A percentile compares a stretch with the other conserved stretches of the same genome.
phyloP scores from a whole-genome alignment of 2,113 vertebrate genomes.

The Cebidichthys violaceus region DNA sequence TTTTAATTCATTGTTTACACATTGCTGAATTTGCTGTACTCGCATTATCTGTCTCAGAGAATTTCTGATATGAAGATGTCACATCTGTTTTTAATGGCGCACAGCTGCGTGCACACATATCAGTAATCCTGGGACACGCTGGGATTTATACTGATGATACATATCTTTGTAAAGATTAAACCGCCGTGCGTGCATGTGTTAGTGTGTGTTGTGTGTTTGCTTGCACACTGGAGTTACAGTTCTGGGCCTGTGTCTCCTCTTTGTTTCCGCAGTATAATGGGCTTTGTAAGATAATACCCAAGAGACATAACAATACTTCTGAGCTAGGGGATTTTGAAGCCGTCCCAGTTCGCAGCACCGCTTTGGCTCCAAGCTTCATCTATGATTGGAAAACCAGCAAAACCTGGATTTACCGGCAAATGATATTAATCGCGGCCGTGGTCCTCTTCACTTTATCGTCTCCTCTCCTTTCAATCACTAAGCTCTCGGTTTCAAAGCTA shows the following conservation, averaged over 20 bases:
- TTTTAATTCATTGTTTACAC: constrained; percentile 66
- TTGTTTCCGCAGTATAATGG: constrained; percentile 80
- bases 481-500: constrained; percentile 47
- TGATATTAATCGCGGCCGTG: constrained; percentile 71
- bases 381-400: constrained; percentile 71
- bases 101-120: constrained; percentile 73
- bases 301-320: constrained; percentile 79
- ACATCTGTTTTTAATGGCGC: constrained; percentile 81
- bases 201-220: constrained; percentile 30
- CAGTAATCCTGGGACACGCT: constrained; percentile 75
- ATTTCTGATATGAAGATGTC: constrained; percentile 71
- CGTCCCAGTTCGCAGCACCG: constrained; percentile 73
- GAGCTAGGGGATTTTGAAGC: constrained; percentile 76
- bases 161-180: constrained; percentile 83
- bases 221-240: constrained; percentile 51
- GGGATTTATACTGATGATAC: constrained; percentile 83
- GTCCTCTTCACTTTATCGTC: constrained; percentile 55
- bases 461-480: constrained; percentile 52
- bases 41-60: constrained; percentile 64
- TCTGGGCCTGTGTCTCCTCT: constrained; percentile 66
- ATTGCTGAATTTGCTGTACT: constrained; percentile 57
- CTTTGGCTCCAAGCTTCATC: constrained; percentile 62
- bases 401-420: constrained; percentile 75
- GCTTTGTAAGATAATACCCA: constrained; percentile 85
- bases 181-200: constrained; percentile 52